phyloP scores from a whole-genome alignment of 2,888 invertebrate genomes.

The Coremacera marginata region DNA sequence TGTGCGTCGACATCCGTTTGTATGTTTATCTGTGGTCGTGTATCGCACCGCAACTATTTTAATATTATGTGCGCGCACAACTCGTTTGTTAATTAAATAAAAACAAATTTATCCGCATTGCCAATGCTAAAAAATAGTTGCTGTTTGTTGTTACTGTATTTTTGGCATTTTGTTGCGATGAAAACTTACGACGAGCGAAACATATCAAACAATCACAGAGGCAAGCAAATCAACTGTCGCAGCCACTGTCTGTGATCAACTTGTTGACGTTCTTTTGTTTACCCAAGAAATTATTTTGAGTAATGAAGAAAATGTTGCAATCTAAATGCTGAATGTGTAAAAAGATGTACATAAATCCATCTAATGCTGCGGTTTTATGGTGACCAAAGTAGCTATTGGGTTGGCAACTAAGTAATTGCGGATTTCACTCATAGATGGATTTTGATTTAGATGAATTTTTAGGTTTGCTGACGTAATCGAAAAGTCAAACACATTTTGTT shows the following conservation, averaged over 20 bases:
- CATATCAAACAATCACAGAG: neutral
- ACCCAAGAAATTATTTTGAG: neutral
- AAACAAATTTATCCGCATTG: conserved; percentile 26
- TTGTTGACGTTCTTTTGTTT: neutral
- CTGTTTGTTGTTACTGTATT: conserved; percentile 3
- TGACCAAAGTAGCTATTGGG: no score
- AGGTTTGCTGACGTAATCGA: no score
- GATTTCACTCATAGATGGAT: no score
- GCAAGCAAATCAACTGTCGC: neutral
- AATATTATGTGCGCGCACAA: conserved; percentile 42
- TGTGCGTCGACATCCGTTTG: neutral
- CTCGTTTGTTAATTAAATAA: conserved; percentile 41
- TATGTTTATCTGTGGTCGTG: conserved; percentile 34
- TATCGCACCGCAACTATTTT: conserved; percentile 41
- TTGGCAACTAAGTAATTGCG: no score
- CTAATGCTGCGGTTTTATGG: no score
- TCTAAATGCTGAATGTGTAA: no score
- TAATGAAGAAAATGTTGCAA: neutral
- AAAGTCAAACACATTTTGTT: no score
- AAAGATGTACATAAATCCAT: no score
- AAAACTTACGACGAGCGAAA: neutral
- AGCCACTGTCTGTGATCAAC: neutral
- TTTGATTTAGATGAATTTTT: no score
- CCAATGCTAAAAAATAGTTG: neutral
- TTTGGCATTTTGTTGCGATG: neutral